Conservation (phyloP, 2,888 invertebrate species). For the Caenorhabditis angaria region DNA sequence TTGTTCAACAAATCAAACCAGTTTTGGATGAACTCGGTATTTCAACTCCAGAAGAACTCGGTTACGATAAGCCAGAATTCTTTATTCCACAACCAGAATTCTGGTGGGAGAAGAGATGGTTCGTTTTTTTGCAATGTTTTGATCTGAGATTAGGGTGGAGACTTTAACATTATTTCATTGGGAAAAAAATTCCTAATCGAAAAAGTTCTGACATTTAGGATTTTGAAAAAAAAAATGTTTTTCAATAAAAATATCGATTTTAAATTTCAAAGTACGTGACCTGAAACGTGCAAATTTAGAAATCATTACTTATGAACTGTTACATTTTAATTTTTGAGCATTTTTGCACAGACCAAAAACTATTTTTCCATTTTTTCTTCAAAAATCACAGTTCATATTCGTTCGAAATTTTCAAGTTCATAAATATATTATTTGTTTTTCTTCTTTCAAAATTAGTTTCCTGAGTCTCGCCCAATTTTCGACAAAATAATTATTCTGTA, state of each 20-base stretch:
- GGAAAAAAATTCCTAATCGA: not conserved
- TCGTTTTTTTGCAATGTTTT: constrained; percentile 9
- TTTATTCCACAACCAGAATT: constrained; percentile 81
- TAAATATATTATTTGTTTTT: no score
- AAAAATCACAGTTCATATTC: no score
- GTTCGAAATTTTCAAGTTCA: no score
- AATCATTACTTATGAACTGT: no score
- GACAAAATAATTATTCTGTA: no score
- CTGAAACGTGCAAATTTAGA: no score
- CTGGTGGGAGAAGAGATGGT: constrained; percentile 72
- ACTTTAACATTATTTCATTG: not conserved
- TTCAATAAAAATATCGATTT: not conserved
- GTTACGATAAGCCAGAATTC: constrained; percentile 95
- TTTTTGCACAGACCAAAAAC: no score
- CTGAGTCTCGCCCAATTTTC: no score
- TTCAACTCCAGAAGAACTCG: constrained; percentile 91
- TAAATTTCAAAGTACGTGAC: not conserved
- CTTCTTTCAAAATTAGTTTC: no score
- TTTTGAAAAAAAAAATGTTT: constrained; percentile 5
- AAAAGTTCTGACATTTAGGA: not conserved
- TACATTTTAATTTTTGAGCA: no score
- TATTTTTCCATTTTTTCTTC: no score
- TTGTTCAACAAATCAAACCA: constrained; percentile 80
- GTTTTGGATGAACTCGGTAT: constrained; percentile 92
- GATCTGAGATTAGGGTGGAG: no score